phyloP scores from a whole-genome alignment of 2,113 vertebrate species.

The Arenaria interpres region DNA sequence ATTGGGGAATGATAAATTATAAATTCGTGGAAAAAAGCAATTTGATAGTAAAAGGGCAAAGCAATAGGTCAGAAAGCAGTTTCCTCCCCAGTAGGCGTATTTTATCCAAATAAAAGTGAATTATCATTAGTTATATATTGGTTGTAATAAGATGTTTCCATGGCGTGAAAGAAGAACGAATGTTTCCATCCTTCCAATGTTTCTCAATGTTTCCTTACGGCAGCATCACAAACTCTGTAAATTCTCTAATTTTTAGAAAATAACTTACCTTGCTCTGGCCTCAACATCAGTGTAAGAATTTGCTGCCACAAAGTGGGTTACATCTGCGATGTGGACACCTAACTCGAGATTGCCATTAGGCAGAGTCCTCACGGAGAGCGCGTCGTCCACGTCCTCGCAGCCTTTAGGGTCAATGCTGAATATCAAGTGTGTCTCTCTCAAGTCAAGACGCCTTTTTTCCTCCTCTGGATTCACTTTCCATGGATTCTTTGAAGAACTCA shows the following conservation, averaged over 20 bases:
- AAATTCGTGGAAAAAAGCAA: neutral
- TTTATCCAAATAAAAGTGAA: neutral
- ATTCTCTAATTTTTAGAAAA: neutral
- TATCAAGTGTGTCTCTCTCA: slow-evolving; percentile 85
- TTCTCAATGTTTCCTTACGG: neutral
- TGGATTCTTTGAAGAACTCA: slow-evolving; percentile 79
- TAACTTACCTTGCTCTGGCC: slow-evolving; percentile 82
- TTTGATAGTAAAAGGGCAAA: neutral
- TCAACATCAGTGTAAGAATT: slow-evolving; percentile 88
- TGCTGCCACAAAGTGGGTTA: slow-evolving; percentile 88
- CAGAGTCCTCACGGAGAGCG: slow-evolving; percentile 83
- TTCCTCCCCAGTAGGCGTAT: neutral
- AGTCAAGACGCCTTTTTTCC: slow-evolving; percentile 58
- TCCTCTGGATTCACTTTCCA: slow-evolving; percentile 81
- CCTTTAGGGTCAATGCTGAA: slow-evolving; percentile 95
- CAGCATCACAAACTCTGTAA: neutral
- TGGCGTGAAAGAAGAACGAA: neutral
- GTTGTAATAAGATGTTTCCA: neutral
- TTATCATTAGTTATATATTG: neutral
- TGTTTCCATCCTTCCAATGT: neutral
- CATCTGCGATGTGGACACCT: slow-evolving; percentile 95
- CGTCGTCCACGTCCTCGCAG: slow-evolving; percentile 95
- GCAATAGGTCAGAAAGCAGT: neutral
- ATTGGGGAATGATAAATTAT: neutral
- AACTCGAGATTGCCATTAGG: slow-evolving; percentile 83